A percentile compares a stretch with the other conserved stretches of the same genome.
Conservation (phyloP, 2,797 vertebrate species). For the Brotula barbata region DNA sequence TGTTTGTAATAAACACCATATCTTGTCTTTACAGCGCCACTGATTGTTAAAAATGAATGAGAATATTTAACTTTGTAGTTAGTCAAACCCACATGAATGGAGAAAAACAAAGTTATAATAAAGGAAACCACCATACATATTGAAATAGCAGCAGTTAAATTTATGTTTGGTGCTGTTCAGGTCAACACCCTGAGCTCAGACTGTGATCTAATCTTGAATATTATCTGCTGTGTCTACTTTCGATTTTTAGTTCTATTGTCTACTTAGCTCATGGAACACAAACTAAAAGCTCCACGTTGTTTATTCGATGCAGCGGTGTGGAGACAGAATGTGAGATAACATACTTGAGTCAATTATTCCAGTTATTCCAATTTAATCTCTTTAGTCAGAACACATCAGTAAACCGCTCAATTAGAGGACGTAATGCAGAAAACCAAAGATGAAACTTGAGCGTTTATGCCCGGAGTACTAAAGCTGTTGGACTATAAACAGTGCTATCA, state of each 20-base stretch:
- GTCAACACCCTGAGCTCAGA: conserved; percentile 21
- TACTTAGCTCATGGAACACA: conserved; percentile 30
- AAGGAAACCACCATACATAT: not conserved
- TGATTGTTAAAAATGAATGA: no score
- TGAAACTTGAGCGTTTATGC: not conserved
- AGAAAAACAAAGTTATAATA: not conserved
- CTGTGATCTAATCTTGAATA: not conserved
- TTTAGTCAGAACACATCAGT: conserved; percentile 6
- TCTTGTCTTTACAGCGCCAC: conserved; percentile 13
- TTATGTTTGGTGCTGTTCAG: conserved; percentile 8
- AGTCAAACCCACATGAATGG: not conserved
- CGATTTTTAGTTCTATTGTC: conserved; percentile 8
- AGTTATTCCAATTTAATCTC: conserved; percentile 9
- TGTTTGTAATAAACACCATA: conserved; percentile 8
- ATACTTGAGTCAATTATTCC: conserved; percentile 22
- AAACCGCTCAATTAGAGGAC: not conserved
- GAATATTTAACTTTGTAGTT: conserved; percentile 12
- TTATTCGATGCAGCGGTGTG: conserved; percentile 3
- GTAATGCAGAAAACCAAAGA: conserved; percentile 3
- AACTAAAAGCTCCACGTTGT: conserved; percentile 41
- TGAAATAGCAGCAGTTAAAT: not conserved
- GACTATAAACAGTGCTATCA: not conserved
- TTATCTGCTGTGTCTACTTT: conserved; percentile 26
- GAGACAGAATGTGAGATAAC: conserved; percentile 3
- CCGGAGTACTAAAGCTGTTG: not conserved